Evolutionary conservation across 1,140 invertebrate genomes (phyloP).

Genomic region (Meloidogyne chitwoodi): DNA sequence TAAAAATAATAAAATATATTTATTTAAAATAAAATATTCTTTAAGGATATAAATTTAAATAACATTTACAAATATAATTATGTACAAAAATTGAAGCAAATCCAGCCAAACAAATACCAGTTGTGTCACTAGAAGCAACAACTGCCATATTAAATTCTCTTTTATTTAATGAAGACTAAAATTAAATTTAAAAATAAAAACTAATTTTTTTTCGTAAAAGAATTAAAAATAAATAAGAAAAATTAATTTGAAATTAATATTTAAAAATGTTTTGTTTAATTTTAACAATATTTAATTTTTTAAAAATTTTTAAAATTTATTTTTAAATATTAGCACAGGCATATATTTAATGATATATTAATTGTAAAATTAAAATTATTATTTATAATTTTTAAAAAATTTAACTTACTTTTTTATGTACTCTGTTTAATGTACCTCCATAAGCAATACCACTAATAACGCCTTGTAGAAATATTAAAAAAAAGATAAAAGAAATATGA

Average conservation of each 20-base stretch:
- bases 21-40: too few species aligned
- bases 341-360: too few species aligned
- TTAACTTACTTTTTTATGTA: background rate
- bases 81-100: slow-evolving; percentile 36
- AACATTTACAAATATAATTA: slow-evolving; percentile 38
- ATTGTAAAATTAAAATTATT: too few species aligned
- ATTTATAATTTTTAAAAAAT: too few species aligned
- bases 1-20: too few species aligned
- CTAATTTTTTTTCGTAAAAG: background rate
- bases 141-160: slow-evolving; percentile 43
- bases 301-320: too few species aligned
- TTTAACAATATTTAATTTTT: too few species aligned
- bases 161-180: background rate
- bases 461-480: background rate
- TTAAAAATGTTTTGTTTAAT: too few species aligned
- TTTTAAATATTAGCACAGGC: too few species aligned
- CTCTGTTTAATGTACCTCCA: background rate
- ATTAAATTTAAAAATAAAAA: background rate
- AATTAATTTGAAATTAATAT: too few species aligned
- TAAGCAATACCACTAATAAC: background rate
- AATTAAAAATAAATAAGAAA: too few species aligned
- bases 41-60: background rate
- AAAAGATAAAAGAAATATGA: background rate
- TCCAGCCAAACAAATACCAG: slow-evolving; percentile 44
- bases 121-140: slow-evolving; percentile 38